These are phyloP conservation scores for Tipula unca DNA, from an alignment of 2,888 invertebrate species.

Conservation along the genomic window DNA sequence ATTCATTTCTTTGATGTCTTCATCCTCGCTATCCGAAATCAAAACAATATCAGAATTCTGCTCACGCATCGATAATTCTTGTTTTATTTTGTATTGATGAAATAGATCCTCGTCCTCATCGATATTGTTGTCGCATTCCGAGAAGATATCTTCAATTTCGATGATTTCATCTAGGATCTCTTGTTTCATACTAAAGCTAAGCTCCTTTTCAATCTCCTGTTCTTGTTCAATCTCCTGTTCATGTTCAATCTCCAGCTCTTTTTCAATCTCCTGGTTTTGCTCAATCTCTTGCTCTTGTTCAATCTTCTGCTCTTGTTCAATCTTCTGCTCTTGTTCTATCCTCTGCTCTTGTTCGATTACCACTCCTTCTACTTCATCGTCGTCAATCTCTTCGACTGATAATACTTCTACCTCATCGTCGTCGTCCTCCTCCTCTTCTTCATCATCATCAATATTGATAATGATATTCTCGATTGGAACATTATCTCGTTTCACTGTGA, in stretches of 20 bases:
- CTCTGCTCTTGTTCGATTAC: too few relatives aligned
- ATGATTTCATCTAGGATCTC: not conserved
- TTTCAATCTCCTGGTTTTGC: too few relatives aligned
- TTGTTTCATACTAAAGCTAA: not conserved
- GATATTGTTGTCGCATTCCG: not conserved
- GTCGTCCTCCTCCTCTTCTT: not conserved
- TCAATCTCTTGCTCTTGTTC: too few relatives aligned
- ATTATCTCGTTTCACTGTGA: not conserved
- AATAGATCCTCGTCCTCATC: not conserved
- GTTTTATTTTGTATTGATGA: not conserved
- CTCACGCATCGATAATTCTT: not conserved
- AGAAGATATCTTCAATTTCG: not conserved
- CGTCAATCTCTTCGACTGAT: not conserved
- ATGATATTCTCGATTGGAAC: not conserved
- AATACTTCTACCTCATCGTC: not conserved
- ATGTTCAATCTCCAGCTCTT: not conserved
- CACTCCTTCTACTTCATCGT: not conserved
- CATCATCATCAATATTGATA: not conserved
- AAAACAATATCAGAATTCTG: not conserved
- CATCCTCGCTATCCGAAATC: not conserved
- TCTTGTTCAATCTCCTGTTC: not conserved
- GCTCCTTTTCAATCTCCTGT: not conserved
- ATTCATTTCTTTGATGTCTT: conserved; percentile 21
- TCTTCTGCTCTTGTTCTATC: not conserved
- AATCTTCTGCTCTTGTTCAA: not conserved